A percentile compares a stretch with the other conserved stretches of the same genome.
Conservation (phyloP, 23 tunicate species). For the Trididemnum miniatum region DNA sequence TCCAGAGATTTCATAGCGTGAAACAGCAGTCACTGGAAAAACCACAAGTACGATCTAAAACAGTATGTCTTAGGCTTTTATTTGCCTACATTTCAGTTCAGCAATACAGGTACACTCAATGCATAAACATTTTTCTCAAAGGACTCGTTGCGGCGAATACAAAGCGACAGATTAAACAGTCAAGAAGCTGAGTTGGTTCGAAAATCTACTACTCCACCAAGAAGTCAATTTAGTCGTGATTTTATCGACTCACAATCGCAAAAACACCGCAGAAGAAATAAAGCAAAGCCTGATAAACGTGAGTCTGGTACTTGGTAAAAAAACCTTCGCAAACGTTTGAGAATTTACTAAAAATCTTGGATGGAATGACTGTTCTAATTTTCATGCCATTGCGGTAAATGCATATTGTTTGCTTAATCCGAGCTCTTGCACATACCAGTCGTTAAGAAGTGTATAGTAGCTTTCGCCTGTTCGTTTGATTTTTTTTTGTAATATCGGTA, state of each 20-base stretch:
- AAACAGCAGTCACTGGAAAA: conserved; percentile 6
- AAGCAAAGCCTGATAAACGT: neutral
- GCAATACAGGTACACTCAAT: neutral
- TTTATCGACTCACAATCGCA: neutral
- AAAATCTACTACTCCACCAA: neutral
- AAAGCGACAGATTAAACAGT: conserved; percentile 33
- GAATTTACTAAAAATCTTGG: no score
- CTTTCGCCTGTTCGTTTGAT: no score
- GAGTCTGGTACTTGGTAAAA: neutral
- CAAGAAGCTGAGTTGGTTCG: conserved; percentile 17
- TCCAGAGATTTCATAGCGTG: conserved; percentile 33
- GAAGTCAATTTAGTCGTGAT: neutral
- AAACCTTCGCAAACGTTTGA: no score
- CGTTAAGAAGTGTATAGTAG: no score
- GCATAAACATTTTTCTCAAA: conserved; percentile 2
- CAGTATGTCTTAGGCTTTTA: conserved; percentile 4
- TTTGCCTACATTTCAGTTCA: neutral
- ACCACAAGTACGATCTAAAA: neutral
- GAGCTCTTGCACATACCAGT: no score
- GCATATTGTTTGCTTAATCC: no score
- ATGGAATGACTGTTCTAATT: no score
- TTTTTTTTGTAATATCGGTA: no score
- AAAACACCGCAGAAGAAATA: neutral
- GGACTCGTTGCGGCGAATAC: conserved; percentile 56
- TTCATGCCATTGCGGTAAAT: no score